Percentiles rank a stretch among this genome's conserved stretches.
Evolutionary conservation across 2,797 vertebrate genomes (phyloP).

Genomic region (Poliocrania exsul): DNA sequence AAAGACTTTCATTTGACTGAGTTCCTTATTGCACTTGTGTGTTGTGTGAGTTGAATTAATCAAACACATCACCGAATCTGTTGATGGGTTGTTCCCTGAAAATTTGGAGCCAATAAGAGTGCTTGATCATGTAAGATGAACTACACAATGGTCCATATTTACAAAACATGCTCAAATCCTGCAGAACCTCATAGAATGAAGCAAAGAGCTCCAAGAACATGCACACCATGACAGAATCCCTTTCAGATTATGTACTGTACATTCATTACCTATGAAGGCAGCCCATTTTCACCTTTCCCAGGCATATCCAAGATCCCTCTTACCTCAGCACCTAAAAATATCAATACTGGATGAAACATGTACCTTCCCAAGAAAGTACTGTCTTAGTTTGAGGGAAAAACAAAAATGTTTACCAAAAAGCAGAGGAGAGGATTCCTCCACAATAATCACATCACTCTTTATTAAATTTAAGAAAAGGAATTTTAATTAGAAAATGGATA

Average conservation of each 20-base stretch:
- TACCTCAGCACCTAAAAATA: not conserved
- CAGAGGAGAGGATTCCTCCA: too few relatives aligned
- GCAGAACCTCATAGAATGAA: not conserved
- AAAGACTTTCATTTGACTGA: not conserved
- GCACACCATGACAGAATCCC: not conserved
- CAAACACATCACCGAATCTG: not conserved
- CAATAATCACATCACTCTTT: too few relatives aligned
- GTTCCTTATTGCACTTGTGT: not conserved
- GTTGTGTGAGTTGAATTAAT: not conserved
- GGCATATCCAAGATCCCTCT: not conserved
- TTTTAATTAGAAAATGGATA: too few relatives aligned
- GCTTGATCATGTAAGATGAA: not conserved
- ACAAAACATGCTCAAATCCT: not conserved
- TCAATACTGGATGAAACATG: not conserved
- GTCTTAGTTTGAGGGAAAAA: too few relatives aligned
- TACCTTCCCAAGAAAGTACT: not conserved
- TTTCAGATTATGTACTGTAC: not conserved
- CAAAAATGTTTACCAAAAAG: too few relatives aligned
- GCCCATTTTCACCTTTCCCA: not conserved
- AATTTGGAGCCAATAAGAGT: not conserved
- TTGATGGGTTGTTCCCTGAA: not conserved
- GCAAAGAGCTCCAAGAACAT: not conserved
- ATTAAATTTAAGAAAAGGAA: too few relatives aligned
- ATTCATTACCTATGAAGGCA: not conserved
- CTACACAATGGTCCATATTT: not conserved